A percentile compares a stretch with the other conserved stretches of the same genome.
Conservation (phyloP, 2,113 vertebrate genomes). For the Festucalex cinctus region DNA sequence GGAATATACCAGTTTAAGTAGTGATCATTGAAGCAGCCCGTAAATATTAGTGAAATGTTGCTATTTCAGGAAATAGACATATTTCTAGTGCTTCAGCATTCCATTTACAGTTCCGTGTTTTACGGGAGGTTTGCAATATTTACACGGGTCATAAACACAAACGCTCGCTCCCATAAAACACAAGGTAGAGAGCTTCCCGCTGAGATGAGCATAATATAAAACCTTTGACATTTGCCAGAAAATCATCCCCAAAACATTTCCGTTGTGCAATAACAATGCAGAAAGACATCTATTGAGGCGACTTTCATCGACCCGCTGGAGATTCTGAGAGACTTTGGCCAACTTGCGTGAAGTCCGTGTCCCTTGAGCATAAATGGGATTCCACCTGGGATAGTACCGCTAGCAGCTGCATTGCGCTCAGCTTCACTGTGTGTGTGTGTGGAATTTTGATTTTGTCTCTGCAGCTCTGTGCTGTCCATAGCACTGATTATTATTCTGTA, state of each 20-base stretch:
- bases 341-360: conserved; percentile 48
- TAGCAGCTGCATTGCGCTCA: conserved; percentile 13
- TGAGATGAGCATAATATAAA: conserved; percentile 15
- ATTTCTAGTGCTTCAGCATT: conserved; percentile 7
- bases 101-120: conserved; percentile 6
- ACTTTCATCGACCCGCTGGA: conserved; percentile 36
- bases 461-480: conserved; percentile 30
- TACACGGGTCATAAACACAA: conserved; percentile 26
- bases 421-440: conserved; percentile 8
- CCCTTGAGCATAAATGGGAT: conserved; percentile 49
- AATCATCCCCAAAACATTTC: conserved; percentile 31
- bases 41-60: neutral
- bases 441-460: conserved; percentile 53
- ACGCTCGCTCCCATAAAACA: conserved; percentile 8
- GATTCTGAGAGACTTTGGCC: conserved; percentile 42
- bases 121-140: conserved; percentile 40
- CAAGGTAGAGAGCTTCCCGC: conserved; percentile 2
- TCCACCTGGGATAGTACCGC: conserved; percentile 27
- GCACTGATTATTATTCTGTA: conserved; percentile 56
- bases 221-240: conserved; percentile 35
- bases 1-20: conserved; percentile 12
- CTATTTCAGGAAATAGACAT: conserved; percentile 9
- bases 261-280: conserved; percentile 22
- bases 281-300: conserved; percentile 36
- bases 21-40: conserved; percentile 6